These are phyloP conservation scores for Blomia tropicalis DNA, from an alignment of 2,888 invertebrate species.

Conservation along the genomic window DNA sequence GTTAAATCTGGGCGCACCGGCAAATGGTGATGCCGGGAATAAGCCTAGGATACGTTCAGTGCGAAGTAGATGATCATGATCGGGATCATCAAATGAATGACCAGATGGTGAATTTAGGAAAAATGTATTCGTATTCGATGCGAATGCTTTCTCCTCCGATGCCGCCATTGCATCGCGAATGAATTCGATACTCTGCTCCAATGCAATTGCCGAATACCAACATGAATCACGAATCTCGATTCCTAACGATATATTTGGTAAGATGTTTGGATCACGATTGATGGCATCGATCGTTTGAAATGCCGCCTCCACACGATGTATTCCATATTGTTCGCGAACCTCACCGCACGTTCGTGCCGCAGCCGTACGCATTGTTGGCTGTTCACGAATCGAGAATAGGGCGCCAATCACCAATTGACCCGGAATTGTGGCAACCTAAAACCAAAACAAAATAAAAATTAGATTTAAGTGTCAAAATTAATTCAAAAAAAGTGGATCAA, in stretches of 20 bases:
- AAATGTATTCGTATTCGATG: not conserved
- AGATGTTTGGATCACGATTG: conserved; percentile 44
- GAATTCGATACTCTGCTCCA: conserved; percentile 59
- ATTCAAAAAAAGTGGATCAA: not conserved
- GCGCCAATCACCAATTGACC: conserved; percentile 47
- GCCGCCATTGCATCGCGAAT: conserved; percentile 48
- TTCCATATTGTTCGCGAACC: conserved; percentile 57
- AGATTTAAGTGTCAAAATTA: not conserved
- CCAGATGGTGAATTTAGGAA: not conserved
- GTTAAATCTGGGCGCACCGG: conserved; percentile 10
- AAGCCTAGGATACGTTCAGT: conserved; percentile 4
- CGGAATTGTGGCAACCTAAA: conserved; percentile 37
- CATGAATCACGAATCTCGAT: conserved; percentile 61
- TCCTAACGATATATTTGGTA: conserved; percentile 46
- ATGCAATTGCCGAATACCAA: conserved; percentile 61
- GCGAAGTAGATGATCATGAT: not conserved
- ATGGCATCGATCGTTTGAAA: conserved; percentile 48
- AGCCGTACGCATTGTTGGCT: conserved; percentile 37
- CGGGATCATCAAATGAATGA: not conserved
- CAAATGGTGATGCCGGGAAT: conserved; percentile 23
- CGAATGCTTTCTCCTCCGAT: conserved; percentile 26
- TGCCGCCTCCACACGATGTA: conserved; percentile 52
- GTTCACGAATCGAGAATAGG: conserved; percentile 43
- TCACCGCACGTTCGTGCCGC: conserved; percentile 43
- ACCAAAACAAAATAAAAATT: not conserved